A percentile compares a stretch with the other conserved stretches of the same genome.
phyloP scores from a whole-genome alignment of 2,113 vertebrate genomes.

The Sclerurus mexicanus region DNA sequence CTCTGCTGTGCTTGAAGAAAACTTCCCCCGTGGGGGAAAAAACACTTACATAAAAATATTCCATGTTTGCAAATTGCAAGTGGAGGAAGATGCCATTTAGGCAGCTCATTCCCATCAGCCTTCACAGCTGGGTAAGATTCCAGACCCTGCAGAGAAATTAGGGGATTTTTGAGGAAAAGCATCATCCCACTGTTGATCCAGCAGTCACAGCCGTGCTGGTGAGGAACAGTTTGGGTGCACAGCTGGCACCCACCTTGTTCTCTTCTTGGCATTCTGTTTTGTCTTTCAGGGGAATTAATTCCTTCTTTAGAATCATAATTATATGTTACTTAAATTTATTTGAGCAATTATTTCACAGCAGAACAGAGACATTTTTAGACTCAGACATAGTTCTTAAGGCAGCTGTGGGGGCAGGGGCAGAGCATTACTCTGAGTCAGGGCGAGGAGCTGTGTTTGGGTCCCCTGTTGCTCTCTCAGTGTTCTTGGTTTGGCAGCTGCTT shows the following conservation, averaged over 20 bases:
- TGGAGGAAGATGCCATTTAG: neutral
- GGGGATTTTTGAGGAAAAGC: conserved; percentile 1
- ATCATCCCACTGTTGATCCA: neutral
- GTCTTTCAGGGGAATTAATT: neutral
- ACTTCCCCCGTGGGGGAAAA: neutral
- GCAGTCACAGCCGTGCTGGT: neutral
- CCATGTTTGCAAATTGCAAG: neutral
- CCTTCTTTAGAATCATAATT: neutral
- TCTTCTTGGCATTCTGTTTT: neutral
- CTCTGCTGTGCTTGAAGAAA: neutral
- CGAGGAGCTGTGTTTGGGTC: neutral
- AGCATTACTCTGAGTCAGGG: neutral
- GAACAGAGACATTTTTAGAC: neutral
- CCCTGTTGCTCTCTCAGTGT: neutral
- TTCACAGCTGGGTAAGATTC: neutral
- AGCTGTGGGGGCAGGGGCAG: neutral
- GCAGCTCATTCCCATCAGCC: neutral
- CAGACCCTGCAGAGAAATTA: neutral
- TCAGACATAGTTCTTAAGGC: neutral
- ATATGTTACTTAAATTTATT: neutral
- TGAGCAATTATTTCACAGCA: neutral
- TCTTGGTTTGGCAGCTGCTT: neutral
- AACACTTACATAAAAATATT: neutral
- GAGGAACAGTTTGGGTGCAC: neutral
- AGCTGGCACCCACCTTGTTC: neutral